These are phyloP conservation scores for Sebastes hubbsi DNA, from an alignment of 2,797 vertebrate species.

Conservation along the genomic window DNA sequence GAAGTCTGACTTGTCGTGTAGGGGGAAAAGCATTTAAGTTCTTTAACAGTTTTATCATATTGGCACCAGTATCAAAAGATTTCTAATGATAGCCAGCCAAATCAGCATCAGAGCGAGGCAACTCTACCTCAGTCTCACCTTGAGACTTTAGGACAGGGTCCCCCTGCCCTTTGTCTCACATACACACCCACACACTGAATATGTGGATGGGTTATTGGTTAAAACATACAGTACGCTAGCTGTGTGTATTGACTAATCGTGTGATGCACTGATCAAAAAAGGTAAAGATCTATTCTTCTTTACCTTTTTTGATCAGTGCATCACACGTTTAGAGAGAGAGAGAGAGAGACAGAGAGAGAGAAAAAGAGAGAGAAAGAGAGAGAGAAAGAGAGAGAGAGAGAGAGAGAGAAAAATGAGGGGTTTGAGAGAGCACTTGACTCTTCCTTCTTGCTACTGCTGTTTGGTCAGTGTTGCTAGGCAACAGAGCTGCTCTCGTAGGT, in stretches of 20 bases:
- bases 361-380: neutral
- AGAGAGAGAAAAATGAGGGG: conserved; percentile 56
- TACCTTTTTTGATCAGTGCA: too few species aligned
- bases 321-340: too few species aligned
- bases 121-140: conserved; percentile 18
- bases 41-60: neutral
- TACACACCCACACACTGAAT: conserved; percentile 27
- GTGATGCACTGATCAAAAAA: conserved; percentile 56
- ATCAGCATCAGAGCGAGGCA: neutral
- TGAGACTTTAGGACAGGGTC: conserved; percentile 8
- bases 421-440: conserved; percentile 82
- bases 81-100: neutral
- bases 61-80: neutral
- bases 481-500: conserved; percentile 81
- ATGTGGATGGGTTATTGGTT: conserved; percentile 20
- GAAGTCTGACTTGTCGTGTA: too few species aligned
- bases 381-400: neutral
- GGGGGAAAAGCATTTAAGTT: too few species aligned
- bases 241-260: conserved; percentile 50
- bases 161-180: conserved; percentile 32
- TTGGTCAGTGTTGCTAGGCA: conserved; percentile 84
- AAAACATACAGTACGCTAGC: conserved; percentile 37
- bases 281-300: conserved; percentile 16
- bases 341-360: too few species aligned
- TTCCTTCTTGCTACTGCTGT: conserved; percentile 79